Conservation (phyloP, 2,888 invertebrate genomes). For the Drosophila meridionalis region DNA sequence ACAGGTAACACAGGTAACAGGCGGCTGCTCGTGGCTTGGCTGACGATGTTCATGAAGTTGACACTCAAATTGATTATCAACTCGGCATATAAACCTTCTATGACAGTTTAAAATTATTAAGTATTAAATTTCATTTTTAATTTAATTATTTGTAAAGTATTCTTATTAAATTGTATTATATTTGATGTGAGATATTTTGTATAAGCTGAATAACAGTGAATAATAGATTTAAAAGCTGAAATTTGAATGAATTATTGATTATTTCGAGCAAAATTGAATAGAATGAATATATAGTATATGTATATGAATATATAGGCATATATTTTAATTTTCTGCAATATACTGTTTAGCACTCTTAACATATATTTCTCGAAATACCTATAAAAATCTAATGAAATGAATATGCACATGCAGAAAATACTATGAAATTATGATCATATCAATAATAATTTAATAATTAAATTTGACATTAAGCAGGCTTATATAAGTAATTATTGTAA, state of each 20-base stretch:
- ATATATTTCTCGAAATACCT: not conserved
- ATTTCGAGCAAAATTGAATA: too few species aligned
- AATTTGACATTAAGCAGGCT: not conserved
- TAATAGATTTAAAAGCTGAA: not conserved
- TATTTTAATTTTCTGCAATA: too few species aligned
- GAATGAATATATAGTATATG: too few species aligned
- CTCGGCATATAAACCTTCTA: not conserved
- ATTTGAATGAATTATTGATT: not conserved
- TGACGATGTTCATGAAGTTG: conserved; percentile 30
- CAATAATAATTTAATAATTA: not conserved
- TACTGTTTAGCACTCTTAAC: too few species aligned
- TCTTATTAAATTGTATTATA: not conserved
- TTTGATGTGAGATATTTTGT: not conserved
- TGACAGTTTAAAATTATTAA: not conserved
- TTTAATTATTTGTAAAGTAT: not conserved
- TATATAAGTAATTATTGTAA: not conserved
- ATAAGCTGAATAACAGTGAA: not conserved
- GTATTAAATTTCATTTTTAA: not conserved
- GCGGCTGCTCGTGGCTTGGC: not conserved
- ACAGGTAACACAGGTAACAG: conserved; percentile 58
- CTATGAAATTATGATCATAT: not conserved
- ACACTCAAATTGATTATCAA: conserved; percentile 41
- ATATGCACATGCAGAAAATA: not conserved
- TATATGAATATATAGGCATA: too few species aligned
- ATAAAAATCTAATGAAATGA: not conserved